phyloP scores from a whole-genome alignment of 2,797 vertebrate species.

The Sebastes iracundus region DNA sequence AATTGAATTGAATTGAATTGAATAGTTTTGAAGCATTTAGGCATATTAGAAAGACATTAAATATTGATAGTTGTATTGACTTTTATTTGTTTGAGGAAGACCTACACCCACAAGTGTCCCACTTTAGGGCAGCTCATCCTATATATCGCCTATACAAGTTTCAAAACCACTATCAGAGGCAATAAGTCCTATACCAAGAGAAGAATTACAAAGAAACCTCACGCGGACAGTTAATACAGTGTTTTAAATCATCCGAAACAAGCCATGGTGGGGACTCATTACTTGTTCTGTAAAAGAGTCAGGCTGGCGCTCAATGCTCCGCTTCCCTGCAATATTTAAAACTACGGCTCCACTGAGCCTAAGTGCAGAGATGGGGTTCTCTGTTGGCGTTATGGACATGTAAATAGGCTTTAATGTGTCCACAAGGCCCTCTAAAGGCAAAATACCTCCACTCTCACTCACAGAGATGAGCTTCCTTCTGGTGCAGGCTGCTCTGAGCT shows the following conservation, averaged over 20 bases:
- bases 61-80: too few species aligned
- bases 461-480: constrained; percentile 68
- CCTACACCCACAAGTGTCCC: too few species aligned
- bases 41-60: too few species aligned
- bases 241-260: constrained; percentile 82
- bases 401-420: constrained; percentile 85
- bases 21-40: too few species aligned
- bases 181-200: not conserved
- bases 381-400: constrained; percentile 80
- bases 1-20: too few species aligned
- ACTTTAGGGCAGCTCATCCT: too few species aligned
- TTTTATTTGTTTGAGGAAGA: too few species aligned
- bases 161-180: not conserved
- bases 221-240: constrained; percentile 29
- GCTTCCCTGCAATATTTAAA: constrained; percentile 79
- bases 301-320: constrained; percentile 61
- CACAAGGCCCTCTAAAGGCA: constrained; percentile 83
- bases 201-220: constrained; percentile 30
- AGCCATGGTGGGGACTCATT: constrained; percentile 73
- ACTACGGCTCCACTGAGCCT: constrained; percentile 79
- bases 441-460: constrained; percentile 75
- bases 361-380: constrained; percentile 74
- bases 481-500: constrained; percentile 43
- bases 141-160: not conserved
- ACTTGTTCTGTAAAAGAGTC: constrained; percentile 68